Percentiles rank a stretch among this genome's conserved stretches.
Conservation (phyloP, 2,888 invertebrate species). For the Plagodis pulveraria region DNA sequence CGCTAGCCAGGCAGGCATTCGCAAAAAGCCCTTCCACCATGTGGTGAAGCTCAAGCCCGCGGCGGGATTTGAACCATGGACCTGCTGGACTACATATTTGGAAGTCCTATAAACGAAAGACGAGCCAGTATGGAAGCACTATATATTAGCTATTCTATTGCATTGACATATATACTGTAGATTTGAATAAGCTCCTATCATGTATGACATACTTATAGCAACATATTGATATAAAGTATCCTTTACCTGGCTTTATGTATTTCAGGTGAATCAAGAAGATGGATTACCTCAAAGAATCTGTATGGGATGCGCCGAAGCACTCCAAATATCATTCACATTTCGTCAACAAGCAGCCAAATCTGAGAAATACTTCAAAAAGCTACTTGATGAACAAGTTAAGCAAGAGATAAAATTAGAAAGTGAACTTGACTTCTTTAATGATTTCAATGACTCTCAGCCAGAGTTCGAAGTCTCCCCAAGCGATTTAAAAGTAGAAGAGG, state of each 20-base stretch:
- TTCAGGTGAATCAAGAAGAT: slow-evolving; percentile 76
- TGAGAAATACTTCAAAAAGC: slow-evolving; percentile 60
- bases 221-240: no score
- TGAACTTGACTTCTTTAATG: slow-evolving; percentile 35
- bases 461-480: slow-evolving; percentile 37
- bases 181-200: no score
- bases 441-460: slow-evolving; percentile 36
- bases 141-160: no score
- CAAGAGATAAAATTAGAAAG: slow-evolving; percentile 52
- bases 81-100: no score
- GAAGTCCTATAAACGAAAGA: no score
- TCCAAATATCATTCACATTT: slow-evolving; percentile 76
- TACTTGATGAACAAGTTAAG: slow-evolving; percentile 51
- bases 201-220: no score
- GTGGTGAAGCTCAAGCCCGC: no score
- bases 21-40: no score
- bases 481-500: slow-evolving; percentile 4
- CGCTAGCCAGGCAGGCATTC: no score
- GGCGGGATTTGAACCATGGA: no score
- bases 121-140: no score
- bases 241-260: slow-evolving; percentile 17
- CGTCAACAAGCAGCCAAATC: slow-evolving; percentile 60
- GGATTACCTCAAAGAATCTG: slow-evolving; percentile 86
- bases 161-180: no score
- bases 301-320: slow-evolving; percentile 76